Conservation (phyloP, 2,888 invertebrate species). For the Theodoxus fluviatilis region DNA sequence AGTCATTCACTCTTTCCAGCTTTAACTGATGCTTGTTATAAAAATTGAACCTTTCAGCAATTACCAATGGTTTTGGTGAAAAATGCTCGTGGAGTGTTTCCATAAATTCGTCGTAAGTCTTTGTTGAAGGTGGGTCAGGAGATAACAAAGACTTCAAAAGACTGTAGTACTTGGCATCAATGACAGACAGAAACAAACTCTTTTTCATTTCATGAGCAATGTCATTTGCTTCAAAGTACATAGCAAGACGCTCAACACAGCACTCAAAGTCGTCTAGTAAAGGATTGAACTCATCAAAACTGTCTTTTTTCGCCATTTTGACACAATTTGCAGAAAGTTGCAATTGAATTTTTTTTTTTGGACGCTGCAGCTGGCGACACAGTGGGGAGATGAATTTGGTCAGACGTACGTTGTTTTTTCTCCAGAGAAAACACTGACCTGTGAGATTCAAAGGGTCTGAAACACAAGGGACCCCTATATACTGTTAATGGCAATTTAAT, state of each 20-base stretch:
- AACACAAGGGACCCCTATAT: too few species aligned
- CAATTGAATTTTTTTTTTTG: too few species aligned
- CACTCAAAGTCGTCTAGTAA: neutral
- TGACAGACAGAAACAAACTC: neutral
- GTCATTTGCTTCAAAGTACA: conserved; percentile 19
- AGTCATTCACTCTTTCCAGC: conserved; percentile 13
- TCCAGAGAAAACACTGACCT: too few species aligned
- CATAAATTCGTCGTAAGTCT: neutral
- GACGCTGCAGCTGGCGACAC: too few species aligned
- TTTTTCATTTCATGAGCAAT: neutral
- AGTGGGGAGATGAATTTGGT: too few species aligned
- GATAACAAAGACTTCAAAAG: neutral
- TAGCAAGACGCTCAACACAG: neutral
- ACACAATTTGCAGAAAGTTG: too few species aligned
- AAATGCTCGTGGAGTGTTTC: neutral
- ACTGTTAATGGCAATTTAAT: too few species aligned
- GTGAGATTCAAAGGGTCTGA: too few species aligned
- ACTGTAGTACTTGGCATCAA: neutral
- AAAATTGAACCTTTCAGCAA: neutral
- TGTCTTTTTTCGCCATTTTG: neutral
- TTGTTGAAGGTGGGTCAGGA: neutral
- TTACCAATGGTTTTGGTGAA: conserved; percentile 3
- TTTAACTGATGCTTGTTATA: conserved; percentile 1
- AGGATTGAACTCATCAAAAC: conserved; percentile 14
- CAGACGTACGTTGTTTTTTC: too few species aligned